Evolutionary conservation across 2,113 vertebrate species (phyloP).

Genomic region (Lanius ludovicianus): DNA sequence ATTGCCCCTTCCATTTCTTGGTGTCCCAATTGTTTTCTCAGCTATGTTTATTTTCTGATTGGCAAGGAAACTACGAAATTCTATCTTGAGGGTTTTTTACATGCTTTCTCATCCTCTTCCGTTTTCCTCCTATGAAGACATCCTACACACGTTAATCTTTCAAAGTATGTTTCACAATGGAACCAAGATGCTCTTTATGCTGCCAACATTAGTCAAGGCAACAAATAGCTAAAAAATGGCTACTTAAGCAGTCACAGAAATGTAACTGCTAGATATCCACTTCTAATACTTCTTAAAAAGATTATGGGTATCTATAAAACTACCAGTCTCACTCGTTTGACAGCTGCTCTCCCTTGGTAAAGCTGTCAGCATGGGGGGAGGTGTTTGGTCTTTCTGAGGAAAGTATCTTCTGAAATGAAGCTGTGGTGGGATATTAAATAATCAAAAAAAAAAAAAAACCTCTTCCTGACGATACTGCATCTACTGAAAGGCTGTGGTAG

Average conservation of each 20-base stretch:
- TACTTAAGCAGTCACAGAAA: not conserved
- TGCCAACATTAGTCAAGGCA: not conserved
- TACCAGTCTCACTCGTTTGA: not conserved
- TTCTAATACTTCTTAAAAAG: not conserved
- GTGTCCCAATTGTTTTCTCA: not conserved
- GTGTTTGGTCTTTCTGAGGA: not conserved
- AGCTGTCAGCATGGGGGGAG: not conserved
- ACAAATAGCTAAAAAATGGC: not conserved
- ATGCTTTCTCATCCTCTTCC: not conserved
- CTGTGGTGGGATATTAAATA: not conserved
- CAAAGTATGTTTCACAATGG: not conserved
- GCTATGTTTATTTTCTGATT: slow-evolving; percentile 28
- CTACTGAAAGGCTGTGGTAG: not conserved
- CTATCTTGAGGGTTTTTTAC: not conserved
- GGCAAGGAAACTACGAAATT: slow-evolving; percentile 16
- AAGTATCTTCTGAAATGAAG: not conserved
- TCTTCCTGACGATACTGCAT: not conserved
- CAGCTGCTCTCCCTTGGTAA: not conserved
- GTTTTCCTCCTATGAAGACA: not conserved
- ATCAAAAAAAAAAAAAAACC: rapidly evolving
- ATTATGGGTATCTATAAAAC: not conserved
- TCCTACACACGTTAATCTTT: not conserved
- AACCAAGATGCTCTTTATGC: not conserved
- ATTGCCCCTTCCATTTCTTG: slow-evolving; percentile 27
- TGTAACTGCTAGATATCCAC: not conserved